Evolutionary conservation across 2,113 vertebrate genomes (phyloP).

Genomic region (Pelvicachromis taeniatus): DNA sequence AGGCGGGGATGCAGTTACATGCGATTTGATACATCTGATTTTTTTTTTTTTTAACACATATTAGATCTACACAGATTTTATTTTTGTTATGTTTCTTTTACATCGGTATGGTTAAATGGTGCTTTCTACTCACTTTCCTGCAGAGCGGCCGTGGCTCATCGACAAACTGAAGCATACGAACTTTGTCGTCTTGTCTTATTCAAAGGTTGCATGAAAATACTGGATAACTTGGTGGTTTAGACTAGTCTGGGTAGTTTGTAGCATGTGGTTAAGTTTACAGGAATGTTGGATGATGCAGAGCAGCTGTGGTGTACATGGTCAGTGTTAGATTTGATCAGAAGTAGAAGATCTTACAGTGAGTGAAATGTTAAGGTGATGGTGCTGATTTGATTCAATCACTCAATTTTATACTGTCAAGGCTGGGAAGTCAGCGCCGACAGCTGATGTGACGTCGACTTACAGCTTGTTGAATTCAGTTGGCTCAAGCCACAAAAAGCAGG

Average conservation of each 20-base stretch:
- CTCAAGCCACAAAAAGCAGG: background rate
- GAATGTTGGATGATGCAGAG: background rate
- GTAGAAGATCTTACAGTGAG: fast-evolving
- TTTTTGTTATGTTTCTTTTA: background rate
- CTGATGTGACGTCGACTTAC: background rate
- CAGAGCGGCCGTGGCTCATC: fast-evolving
- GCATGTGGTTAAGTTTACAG: background rate
- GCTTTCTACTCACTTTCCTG: background rate
- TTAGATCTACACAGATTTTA: background rate
- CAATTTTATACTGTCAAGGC: background rate
- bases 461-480: fast-evolving
- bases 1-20: background rate
- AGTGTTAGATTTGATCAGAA: background rate
- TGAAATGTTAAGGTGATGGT: background rate
- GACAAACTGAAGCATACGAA: background rate
- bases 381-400: background rate
- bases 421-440: fast-evolving
- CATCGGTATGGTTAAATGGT: fast-evolving
- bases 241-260: background rate
- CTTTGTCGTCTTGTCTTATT: background rate
- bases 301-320: background rate
- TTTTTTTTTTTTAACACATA: background rate
- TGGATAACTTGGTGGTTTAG: background rate
- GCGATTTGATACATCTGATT: background rate
- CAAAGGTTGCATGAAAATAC: background rate